These are phyloP conservation scores for Pardalotus punctatus DNA, from an alignment of 2,113 vertebrate genomes.

Conservation along the genomic window DNA sequence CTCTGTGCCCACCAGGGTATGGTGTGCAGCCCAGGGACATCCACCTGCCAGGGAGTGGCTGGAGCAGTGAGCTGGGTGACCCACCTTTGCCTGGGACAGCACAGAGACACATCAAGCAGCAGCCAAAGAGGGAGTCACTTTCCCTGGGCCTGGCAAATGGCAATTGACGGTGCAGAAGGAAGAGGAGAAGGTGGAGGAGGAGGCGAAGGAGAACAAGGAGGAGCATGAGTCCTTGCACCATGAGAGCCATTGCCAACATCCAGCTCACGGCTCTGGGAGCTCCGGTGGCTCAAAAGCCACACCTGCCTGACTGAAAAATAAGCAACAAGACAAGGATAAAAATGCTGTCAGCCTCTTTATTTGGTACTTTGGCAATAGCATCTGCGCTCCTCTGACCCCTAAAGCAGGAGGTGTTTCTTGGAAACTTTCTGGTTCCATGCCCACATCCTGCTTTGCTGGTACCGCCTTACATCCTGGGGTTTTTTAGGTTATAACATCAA, in stretches of 20 bases:
- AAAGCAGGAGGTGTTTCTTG: background rate
- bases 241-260: background rate
- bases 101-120: background rate
- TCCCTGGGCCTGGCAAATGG: background rate
- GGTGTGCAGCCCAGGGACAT: background rate
- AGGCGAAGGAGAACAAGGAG: background rate
- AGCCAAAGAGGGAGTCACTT: fast-evolving
- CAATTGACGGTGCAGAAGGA: background rate
- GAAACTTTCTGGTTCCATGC: background rate
- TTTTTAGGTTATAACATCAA: background rate
- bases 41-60: fast-evolving
- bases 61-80: background rate
- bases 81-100: background rate
- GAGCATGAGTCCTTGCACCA: background rate
- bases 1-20: background rate
- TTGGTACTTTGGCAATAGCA: background rate
- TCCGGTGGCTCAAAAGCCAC: background rate
- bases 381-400: background rate
- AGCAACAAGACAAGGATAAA: background rate
- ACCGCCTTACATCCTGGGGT: background rate
- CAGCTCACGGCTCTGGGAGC: background rate
- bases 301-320: background rate
- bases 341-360: background rate
- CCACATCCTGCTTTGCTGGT: background rate
- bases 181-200: background rate